Conservation (phyloP, 2,888 invertebrate genomes). For the Meiosimyza decipiens region DNA sequence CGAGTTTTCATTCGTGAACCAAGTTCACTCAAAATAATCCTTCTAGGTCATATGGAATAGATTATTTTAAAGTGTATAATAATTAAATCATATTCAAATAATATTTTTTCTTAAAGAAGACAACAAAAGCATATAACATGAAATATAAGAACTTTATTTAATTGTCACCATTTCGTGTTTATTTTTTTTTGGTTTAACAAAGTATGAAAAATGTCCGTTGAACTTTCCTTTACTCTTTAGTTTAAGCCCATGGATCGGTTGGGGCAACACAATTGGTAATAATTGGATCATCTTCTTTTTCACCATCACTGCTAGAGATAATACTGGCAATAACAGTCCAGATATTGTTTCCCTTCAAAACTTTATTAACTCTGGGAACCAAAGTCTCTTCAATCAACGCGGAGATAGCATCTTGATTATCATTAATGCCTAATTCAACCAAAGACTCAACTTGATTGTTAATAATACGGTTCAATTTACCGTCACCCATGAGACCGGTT, state of each 20-base stretch:
- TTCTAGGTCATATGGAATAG: too few relatives aligned
- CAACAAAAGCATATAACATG: too few relatives aligned
- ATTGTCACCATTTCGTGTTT: slow-evolving; percentile 2
- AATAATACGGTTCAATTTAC: slow-evolving; percentile 50
- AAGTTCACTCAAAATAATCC: too few relatives aligned
- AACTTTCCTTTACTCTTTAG: not conserved
- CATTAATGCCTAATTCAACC: slow-evolving; percentile 51
- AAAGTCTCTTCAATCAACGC: slow-evolving; percentile 54
- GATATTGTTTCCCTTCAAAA: slow-evolving; percentile 58
- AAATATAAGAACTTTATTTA: too few relatives aligned
- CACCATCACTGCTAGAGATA: slow-evolving; percentile 50
- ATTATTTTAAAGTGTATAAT: too few relatives aligned
- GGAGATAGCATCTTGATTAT: slow-evolving; percentile 54
- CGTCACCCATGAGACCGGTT: slow-evolving; percentile 55
- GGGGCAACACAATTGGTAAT: slow-evolving; percentile 53
- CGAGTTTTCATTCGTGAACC: too few relatives aligned
- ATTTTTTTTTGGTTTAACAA: not conserved
- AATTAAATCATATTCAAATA: too few relatives aligned
- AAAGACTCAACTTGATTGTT: slow-evolving; percentile 55
- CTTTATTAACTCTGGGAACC: slow-evolving; percentile 54
- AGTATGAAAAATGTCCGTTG: not conserved
- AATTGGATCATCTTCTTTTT: slow-evolving; percentile 57
- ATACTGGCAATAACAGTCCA: slow-evolving; percentile 55
- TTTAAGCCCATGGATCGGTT: slow-evolving; percentile 60
- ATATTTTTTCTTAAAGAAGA: too few relatives aligned